Evolutionary conservation across 2,797 vertebrate genomes (phyloP), one percentile per base, ranked within the genome.

Genomic region (Eurystomus glaucurus): DNA sequence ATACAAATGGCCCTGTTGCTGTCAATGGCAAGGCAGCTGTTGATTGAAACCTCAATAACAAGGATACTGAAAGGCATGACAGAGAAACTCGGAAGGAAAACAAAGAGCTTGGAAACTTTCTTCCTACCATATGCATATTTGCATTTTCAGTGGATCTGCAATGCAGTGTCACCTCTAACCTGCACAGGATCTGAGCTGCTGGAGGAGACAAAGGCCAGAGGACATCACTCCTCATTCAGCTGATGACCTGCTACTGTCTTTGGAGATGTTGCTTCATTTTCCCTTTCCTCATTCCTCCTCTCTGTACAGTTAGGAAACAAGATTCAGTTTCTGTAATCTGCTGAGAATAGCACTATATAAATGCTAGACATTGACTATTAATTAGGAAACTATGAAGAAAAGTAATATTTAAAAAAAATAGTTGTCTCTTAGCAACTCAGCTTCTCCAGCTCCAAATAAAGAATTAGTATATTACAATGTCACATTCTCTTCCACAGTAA

Each of bases 381-480:
- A 84, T 84, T 78, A 68, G 43, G 55, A 77, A 91, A 64, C 25
- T 10, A n/a, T 16, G 58, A 92, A 77, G 29, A 35, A 48, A 28
- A 82, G 31, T 61, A 29, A 20, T 19, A 61, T 54, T 33, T 33
- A 66, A n/a, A 25, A 20, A 29, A 33, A 51, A 68, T 35, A 76
- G 14, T 35, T 81, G 71, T 96, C 60, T 96, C 82, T 64, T 95
- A 92, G 93, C 91, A 96, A 96, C 88, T 85, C 58, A n/a, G 29
- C 23, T 65, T 64, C 64, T 85, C 37, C 69, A 76, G 64, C 45
- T 77, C 58, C 69, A 58, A 68, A 61, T 43, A 86, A 74, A 83
- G 71, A 90, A 75, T 88, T 74, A 72, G 25, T 71, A 48, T 79
- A 58, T 75, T 86, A 84, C 45, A 93, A 85, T 52, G 57, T 66